Evolutionary conservation across 2,888 invertebrate species (phyloP).

Genomic region (Cacoxenus indagator): DNA sequence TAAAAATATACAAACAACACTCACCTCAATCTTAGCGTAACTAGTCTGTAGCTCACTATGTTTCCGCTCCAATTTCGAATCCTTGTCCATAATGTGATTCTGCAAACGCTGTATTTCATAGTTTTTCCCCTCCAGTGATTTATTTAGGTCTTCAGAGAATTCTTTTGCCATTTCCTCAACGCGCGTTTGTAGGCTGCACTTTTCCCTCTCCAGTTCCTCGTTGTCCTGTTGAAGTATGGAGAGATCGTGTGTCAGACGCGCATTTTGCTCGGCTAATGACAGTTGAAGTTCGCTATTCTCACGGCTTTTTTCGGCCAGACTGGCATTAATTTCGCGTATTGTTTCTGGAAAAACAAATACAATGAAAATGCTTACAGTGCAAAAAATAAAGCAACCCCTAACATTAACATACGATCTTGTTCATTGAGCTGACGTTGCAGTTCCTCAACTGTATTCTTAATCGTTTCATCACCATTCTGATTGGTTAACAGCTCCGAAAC

Average conservation of each 20-base stretch:
- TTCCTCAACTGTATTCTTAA: constrained; percentile 77
- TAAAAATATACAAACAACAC: background rate
- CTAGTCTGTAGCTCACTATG: constrained; percentile 65
- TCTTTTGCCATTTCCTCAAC: constrained; percentile 67
- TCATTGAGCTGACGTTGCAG: constrained; percentile 77
- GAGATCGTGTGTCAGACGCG: constrained; percentile 73
- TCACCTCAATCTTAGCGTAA: constrained; percentile 66
- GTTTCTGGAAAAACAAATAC: constrained; percentile 61
- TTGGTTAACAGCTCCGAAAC: constrained; percentile 77
- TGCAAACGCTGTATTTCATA: constrained; percentile 65
- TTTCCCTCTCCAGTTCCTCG: constrained; percentile 73
- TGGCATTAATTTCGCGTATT: constrained; percentile 73
- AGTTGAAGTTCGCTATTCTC: constrained; percentile 73
- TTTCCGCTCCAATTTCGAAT: constrained; percentile 57
- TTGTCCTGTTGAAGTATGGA: constrained; percentile 74
- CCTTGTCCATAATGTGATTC: constrained; percentile 63
- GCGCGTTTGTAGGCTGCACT: constrained; percentile 59
- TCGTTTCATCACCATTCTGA: constrained; percentile 77
- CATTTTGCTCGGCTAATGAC: constrained; percentile 68
- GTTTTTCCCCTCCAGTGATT: constrained; percentile 64
- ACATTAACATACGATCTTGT: constrained; percentile 72
- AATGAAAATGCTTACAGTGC: background rate
- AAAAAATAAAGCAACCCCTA: background rate
- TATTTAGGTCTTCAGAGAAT: constrained; percentile 65
- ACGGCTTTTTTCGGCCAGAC: constrained; percentile 72